Percentiles rank a stretch among this genome's conserved stretches.
Conservation (phyloP, 2,113 vertebrate species). For the Diglossa brunneiventris region DNA sequence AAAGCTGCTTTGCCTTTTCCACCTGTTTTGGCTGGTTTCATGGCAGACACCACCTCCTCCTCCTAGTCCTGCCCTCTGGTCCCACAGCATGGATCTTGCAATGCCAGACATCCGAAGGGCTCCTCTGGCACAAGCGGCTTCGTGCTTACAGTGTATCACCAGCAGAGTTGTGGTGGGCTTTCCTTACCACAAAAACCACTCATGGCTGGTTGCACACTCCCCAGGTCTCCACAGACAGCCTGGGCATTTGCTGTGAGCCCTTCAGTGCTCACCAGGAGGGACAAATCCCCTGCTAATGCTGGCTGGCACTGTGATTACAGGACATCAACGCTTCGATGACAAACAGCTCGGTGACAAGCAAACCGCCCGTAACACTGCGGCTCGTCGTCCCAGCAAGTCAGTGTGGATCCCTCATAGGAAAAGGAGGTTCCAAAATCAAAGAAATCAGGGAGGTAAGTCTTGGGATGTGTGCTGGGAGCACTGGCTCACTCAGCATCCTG, state of each 20-base stretch:
- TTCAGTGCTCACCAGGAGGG: not conserved
- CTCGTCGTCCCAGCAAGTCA: constrained; percentile 91
- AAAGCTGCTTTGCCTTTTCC: not conserved
- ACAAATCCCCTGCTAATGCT: not conserved
- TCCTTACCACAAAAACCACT: not conserved
- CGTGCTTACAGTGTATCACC: rapidly evolving
- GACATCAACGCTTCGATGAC: constrained; percentile 90
- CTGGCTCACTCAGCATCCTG: not conserved
- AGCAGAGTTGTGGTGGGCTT: not conserved
- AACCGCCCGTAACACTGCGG: constrained; percentile 89
- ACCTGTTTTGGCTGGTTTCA: not conserved
- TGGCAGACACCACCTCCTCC: not conserved
- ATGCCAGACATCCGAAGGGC: rapidly evolving
- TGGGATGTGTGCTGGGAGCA: not conserved
- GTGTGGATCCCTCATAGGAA: constrained; percentile 92
- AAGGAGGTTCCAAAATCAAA: constrained; percentile 95
- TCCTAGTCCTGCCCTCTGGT: not conserved
- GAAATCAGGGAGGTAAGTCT: constrained; percentile 90
- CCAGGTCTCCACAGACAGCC: not conserved
- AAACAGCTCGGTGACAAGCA: constrained; percentile 90
- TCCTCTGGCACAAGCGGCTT: not conserved
- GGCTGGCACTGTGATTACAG: constrained; percentile 68
- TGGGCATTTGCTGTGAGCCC: not conserved
- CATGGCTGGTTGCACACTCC: rapidly evolving
- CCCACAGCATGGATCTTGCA: not conserved